Evolutionary conservation across 1,140 invertebrate species (phyloP), one percentile per base, ranked within the genome.

Genomic region (Drosophila azteca): DNA sequence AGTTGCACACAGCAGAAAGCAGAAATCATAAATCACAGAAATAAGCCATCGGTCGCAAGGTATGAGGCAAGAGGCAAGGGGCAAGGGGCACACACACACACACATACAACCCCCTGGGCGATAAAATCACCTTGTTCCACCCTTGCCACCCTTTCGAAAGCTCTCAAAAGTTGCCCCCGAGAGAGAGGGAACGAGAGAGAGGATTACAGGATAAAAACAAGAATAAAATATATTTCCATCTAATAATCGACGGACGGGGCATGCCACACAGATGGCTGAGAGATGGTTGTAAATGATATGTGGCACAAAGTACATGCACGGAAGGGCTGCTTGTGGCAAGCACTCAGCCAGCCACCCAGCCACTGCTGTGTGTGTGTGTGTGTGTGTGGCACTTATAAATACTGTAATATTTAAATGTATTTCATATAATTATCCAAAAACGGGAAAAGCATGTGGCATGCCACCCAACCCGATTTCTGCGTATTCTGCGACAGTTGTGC

Each of bases 371-470:
- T 4, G 22, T 24, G 17, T 24, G 22, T 4, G 22, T 24, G 17
- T 50, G 61, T 59, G 29, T 71, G 55, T 41, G 46, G 39, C 17
- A 55, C 55, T 68, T 73, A 54, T 54, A 43, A 52, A 79, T 74
- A 59, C 31, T 44, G 24, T 55, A 76, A 64, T 75, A 76, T 83
- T 84, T 84, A 84, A 83, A 79, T 83, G 59, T 76, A 63, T 71
- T 70, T 57, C 29, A 35, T 55, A 73, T 68, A 82, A 65, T 78
- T 58, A 81, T 72, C 63, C 8, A 39, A 73, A 58, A 63, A 46
- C 59, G 17, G 17, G 17, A 20, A 20, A 20, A 20, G 17, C 17
- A 20, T 20, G 17, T 20, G 17, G 17, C 17, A 20, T 20, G 17
- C 17, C 17, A 20, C 17, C 17, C 62, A 67, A 61, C 62, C 61